Base-by-base conservation (phyloP, 2,888 invertebrate genomes). In the Cacoxenus indagator region DNA sequence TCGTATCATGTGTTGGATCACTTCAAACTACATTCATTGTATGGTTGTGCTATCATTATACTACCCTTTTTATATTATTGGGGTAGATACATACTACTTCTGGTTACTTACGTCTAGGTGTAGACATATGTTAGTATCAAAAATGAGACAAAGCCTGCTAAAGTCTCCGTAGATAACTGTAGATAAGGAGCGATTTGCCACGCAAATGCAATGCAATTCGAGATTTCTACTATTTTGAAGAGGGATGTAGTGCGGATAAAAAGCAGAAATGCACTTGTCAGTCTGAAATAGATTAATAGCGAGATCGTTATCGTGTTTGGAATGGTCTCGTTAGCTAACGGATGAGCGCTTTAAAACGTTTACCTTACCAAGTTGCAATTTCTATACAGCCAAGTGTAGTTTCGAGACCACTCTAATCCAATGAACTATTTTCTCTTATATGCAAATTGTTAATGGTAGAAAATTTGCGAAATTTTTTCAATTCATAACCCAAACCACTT, bases 261-360 rank as follows among this genome's bases (percentile, higher is more conserved):
- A 29, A 48, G 29, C 17, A 43, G 29, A 29, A 29, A 27, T 48
- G 64, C 64, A 48, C 22, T 66, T 66, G 27, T 70, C 22, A 75
- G 64, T 72, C 81, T 81, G 73, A 81, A 81, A 81, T 76, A 71
- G 73, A 77, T 75, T 70, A 72, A 76, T 74, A 73, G 72, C 68
- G 68, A 70, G 71, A 78, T 73, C 78, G 82, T 86, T 87, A 87
- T 87, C 87, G 87, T 82, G 87, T 86, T 87, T 88, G 87, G 86
- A 88, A 88, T 87, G 87, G 87, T 87, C 87, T 88, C 87, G 88
- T 81, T 86, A 84, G 87, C 88, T 87, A 87, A 87, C 82, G 78
- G 76, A 77, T 73, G 74, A 72, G 74, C 76, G 72, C 75, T 72
- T 67, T 67, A n/a, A n/a, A 59, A 24, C 17, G 8, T 27, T 64